Conservation (phyloP, 2,888 invertebrate species). For the Odontomyia ornata region DNA sequence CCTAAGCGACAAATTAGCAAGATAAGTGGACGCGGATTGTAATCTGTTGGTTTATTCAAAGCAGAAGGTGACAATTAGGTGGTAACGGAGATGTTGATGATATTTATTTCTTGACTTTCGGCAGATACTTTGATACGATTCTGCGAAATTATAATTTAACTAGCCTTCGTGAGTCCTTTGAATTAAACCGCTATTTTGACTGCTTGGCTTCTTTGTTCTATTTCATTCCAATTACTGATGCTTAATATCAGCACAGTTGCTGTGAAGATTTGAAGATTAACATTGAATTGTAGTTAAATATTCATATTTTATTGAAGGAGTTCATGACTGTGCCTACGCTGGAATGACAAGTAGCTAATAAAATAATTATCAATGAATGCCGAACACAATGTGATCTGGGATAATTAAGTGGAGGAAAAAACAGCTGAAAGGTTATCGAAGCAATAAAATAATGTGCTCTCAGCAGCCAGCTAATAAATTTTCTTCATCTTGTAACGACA, state of each 20-base stretch:
- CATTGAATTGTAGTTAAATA: no score
- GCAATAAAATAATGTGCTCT: slow-evolving; percentile 45
- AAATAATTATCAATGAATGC: slow-evolving; percentile 27
- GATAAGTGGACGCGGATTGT: slow-evolving; percentile 41
- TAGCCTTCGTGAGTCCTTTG: neutral
- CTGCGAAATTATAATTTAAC: slow-evolving; percentile 11
- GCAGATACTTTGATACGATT: slow-evolving; percentile 24
- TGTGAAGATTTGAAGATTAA: no score
- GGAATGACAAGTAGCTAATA: neutral
- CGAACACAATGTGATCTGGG: neutral
- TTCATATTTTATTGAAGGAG: no score
- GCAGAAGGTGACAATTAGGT: slow-evolving; percentile 42
- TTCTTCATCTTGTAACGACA: slow-evolving; percentile 3
- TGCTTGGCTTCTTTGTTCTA: neutral
- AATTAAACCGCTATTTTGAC: neutral
- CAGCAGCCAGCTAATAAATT: slow-evolving; percentile 42
- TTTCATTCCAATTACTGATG: neutral
- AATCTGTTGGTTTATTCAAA: slow-evolving; percentile 41
- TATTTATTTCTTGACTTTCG: neutral
- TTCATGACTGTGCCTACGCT: neutral
- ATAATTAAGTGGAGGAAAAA: neutral
- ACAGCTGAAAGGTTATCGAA: slow-evolving; percentile 44
- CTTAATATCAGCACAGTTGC: neutral
- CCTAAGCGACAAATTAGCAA: slow-evolving; percentile 38
- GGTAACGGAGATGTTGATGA: slow-evolving; percentile 25